phyloP scores from a whole-genome alignment of 2,113 vertebrate species.

The Fulmarus glacialis region DNA sequence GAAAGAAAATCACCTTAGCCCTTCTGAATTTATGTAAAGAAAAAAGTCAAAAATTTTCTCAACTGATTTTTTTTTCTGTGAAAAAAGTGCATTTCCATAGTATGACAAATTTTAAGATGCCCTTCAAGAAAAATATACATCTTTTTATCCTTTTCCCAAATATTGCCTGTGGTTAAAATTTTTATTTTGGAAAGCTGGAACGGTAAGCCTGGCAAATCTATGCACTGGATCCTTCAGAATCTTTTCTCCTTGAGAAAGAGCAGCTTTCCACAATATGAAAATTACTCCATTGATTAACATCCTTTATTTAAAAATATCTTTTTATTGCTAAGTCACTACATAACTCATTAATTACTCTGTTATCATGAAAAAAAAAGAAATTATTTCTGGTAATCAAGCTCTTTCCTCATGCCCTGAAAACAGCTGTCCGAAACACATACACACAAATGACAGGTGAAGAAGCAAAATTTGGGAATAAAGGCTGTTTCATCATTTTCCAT shows the following conservation, averaged over 20 bases:
- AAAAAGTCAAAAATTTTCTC: not conserved
- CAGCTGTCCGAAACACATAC: not conserved
- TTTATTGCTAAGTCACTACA: not conserved
- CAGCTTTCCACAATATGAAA: not conserved
- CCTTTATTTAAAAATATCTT: not conserved
- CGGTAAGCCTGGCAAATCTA: not conserved
- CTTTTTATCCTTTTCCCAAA: not conserved
- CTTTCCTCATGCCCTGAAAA: not conserved
- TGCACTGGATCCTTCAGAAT: not conserved
- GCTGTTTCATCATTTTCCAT: not conserved
- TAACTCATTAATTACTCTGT: not conserved
- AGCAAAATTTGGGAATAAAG: not conserved
- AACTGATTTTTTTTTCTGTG: not conserved
- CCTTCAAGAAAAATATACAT: not conserved
- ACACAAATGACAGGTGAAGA: not conserved
- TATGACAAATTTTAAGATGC: not conserved
- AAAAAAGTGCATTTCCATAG: not conserved
- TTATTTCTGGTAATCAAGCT: not conserved
- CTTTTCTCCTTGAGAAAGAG: not conserved
- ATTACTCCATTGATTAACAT: not conserved
- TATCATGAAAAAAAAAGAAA: not conserved
- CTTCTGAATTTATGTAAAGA: not conserved
- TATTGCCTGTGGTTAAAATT: not conserved
- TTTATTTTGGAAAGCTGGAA: not conserved
- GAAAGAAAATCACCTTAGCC: not conserved